Evolutionary conservation across 2,888 invertebrate genomes (phyloP), one percentile per base, ranked within the genome.

Genomic region (Argyresthia goedartella): DNA sequence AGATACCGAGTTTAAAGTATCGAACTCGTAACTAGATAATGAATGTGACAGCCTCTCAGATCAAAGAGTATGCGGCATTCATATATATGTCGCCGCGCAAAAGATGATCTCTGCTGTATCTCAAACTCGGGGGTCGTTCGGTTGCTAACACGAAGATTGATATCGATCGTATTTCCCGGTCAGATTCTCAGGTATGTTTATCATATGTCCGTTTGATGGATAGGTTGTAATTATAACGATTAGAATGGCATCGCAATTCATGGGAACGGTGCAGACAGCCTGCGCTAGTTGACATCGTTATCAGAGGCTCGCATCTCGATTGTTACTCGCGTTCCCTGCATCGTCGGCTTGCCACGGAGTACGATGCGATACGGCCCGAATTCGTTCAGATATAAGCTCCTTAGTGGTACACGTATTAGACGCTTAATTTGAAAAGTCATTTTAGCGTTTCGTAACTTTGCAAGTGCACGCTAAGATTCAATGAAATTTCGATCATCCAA

Each of bases 221-320:
- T 80, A 75, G 76, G 68, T 66, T 66, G 79, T 81, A 85, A 85
- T 86, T 85, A 84, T 80, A 78, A 80, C 67, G 73, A 80, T 78
- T 84, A 80, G 79, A 81, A 78, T 69, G 76, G 80, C 75, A 80
- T 81, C 75, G 78, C 81, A 81, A 78, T 81, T 82, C 81, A 82
- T 82, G 84, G 74, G 82, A 84, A 81, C 80, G 70, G 68, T 72
- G 75, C 74, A 69, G 77, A 78, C 78, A 76, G 74, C 67, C 74
- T 68, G 69, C 25, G 25, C 71, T 79, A 75, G 81, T 81, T 77
- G 80, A 81, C 81, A 69, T 73, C 70, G 67, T 69, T 85, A 85
- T 85, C 85, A 69, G 58, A 59, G 69, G 65, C 66, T 76, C 73
- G 65, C 69, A 85, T 85, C 85, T 77, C 74, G 78, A 82, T 84